Percentiles rank a stretch among this genome's conserved stretches.
These are phyloP conservation scores for Mallateleia sp. DNA, from an alignment of 2,888 invertebrate genomes.

Conservation along the genomic window DNA sequence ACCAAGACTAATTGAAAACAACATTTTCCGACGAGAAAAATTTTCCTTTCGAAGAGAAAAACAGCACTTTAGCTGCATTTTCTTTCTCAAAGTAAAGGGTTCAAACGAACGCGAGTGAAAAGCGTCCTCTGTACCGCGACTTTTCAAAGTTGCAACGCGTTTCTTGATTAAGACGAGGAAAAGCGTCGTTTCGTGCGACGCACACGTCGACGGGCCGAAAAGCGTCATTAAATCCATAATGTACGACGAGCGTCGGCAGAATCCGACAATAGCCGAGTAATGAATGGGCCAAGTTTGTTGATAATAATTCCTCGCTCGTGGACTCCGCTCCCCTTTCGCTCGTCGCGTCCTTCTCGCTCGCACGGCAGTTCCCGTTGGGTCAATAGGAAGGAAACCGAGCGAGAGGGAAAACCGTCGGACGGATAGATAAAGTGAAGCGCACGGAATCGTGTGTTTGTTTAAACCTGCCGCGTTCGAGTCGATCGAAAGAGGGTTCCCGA, in stretches of 20 bases:
- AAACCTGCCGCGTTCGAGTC: slow-evolving; percentile 58
- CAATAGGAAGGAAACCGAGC: slow-evolving; percentile 45
- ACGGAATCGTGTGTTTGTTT: slow-evolving; percentile 65
- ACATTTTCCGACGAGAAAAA: too few relatives aligned
- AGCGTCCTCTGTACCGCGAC: slow-evolving; percentile 6
- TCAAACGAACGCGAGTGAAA: not conserved
- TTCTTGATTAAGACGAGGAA: slow-evolving; percentile 41
- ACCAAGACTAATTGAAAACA: too few relatives aligned
- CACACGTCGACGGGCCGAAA: slow-evolving; percentile 35
- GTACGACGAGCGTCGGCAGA: slow-evolving; percentile 13
- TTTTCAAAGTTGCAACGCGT: slow-evolving; percentile 7
- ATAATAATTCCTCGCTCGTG: too few relatives aligned
- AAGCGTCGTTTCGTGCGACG: slow-evolving; percentile 29
- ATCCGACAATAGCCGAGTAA: too few relatives aligned
- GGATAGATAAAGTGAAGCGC: slow-evolving; percentile 45
- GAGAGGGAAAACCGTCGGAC: slow-evolving; percentile 26
- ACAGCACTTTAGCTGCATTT: too few relatives aligned
- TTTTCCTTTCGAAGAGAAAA: too few relatives aligned
- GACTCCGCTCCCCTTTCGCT: too few relatives aligned
- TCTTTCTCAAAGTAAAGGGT: too few relatives aligned
- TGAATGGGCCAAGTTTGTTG: too few relatives aligned
- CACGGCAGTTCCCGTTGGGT: slow-evolving; percentile 3
- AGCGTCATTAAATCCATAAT: slow-evolving; percentile 46
- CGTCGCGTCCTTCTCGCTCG: not conserved
- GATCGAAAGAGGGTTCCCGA: slow-evolving; percentile 71